Base-by-base conservation (phyloP, 2,797 vertebrate genomes). In the Trichosurus vulpecula region DNA sequence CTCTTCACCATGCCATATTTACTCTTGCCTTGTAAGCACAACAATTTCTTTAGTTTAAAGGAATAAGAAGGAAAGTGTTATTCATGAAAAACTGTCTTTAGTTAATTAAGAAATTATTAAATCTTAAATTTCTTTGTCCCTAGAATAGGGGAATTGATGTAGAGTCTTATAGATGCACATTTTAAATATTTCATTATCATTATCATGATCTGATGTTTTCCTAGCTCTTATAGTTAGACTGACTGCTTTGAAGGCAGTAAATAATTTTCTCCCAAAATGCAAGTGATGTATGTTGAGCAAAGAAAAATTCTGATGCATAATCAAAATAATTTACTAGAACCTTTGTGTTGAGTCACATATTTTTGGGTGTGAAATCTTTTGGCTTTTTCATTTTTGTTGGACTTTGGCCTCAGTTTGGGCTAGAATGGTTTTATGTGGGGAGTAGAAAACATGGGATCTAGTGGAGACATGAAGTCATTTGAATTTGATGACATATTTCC, bases 51-150 rank as follows among this genome's bases (percentile, higher is more conserved):
- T 90, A 12, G 27, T 52, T 93, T 93, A n/a, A 6, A 0, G 10
- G 61, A 0, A 92, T 41, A 9, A 41, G 27, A 10, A 66, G 91
- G 10, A 54, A 95, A 58, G 4, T 2, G 6, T 87, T 0, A 90
- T 91, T 94, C 25, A 61, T 90, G 30, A 13, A 10, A 96, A 93
- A 90, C 35, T 2, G 95, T 90, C 22, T 94, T 97, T 93, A 12
- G 90, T 94, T 25, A 47, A 41, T 97, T 94, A 92, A 92, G 52
- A 95, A 96, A 94, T 95, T 92, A 93, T 19, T 55, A 58, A 90
- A n/a, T 51, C 55, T 54, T 47, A 47, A 91, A 35, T 95, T 95
- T 92, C 92, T 30, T 58, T 93, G 52, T 52, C 95, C 90, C 25
- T 92, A 92, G 30, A 90, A 96, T 89, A 93, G n/a, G 58, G 4